Evolutionary conservation across 1,140 invertebrate species (phyloP).

Genomic region (Pseudachorutes palmiensis): DNA sequence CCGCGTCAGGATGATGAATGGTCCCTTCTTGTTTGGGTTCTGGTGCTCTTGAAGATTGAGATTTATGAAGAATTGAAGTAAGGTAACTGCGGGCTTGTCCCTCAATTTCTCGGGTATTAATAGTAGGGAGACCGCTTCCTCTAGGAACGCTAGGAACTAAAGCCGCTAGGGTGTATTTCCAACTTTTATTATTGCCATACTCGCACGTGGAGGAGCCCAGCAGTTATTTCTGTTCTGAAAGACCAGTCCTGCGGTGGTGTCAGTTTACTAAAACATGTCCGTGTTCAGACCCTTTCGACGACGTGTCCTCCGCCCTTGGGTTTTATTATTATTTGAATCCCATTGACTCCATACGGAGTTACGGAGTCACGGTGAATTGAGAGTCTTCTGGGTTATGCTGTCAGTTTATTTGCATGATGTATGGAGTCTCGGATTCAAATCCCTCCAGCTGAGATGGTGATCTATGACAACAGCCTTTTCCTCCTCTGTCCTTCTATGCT

Average conservation of each 20-base stretch:
- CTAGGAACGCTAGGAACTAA: neutral
- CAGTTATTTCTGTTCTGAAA: neutral
- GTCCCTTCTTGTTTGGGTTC: too few species aligned
- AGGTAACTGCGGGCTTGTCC: neutral
- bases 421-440: neutral
- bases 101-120: neutral
- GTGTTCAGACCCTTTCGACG: neutral
- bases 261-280: neutral
- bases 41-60: neutral
- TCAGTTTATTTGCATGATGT: neutral
- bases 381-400: neutral
- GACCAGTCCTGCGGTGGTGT: neutral
- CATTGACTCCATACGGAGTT: neutral
- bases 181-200: neutral
- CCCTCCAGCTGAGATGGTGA: neutral
- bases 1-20: too few species aligned
- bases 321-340: neutral
- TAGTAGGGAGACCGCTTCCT: neutral
- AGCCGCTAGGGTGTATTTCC: neutral
- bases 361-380: neutral
- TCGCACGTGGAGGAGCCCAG: neutral
- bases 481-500: neutral
- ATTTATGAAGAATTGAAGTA: slow-evolving; percentile 11
- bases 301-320: neutral
- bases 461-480: neutral